A percentile compares a stretch with the other conserved stretches of the same genome.
phyloP scores from a whole-genome alignment of 2,888 invertebrate species.

The Aradus depressus region DNA sequence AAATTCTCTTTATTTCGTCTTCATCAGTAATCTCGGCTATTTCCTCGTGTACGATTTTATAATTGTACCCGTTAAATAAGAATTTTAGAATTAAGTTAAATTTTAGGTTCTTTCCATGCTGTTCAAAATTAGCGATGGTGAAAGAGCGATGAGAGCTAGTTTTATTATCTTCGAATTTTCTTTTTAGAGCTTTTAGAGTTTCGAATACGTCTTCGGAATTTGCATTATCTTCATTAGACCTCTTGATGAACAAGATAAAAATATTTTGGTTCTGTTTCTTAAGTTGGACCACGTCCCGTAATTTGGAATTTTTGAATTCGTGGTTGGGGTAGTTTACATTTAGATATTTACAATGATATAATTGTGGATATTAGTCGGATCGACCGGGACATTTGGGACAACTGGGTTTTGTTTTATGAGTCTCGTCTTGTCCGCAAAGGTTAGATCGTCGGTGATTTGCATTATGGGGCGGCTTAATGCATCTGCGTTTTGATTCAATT shows the following conservation, averaged over 20 bases:
- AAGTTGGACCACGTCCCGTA: neutral
- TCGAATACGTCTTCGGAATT: neutral
- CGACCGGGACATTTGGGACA: neutral
- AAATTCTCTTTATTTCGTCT: neutral
- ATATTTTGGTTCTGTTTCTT: neutral
- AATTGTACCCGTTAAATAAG: neutral
- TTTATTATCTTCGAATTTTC: neutral
- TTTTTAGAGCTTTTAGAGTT: neutral
- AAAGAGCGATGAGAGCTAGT: neutral
- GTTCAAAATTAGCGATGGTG: neutral
- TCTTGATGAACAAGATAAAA: neutral
- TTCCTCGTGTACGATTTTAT: neutral
- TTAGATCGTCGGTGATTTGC: too few relatives aligned
- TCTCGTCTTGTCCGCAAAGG: neutral
- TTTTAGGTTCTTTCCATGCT: neutral
- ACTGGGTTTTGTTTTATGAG: neutral
- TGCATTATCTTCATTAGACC: neutral
- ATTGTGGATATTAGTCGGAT: too few relatives aligned
- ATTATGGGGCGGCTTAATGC: neutral
- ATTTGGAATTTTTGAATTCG: neutral
- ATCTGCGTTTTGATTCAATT: slow-evolving; percentile 7
- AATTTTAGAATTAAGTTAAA: neutral
- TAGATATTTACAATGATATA: too few relatives aligned
- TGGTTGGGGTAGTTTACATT: neutral
- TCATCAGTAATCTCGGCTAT: neutral